Percentiles rank a stretch among this genome's conserved stretches.
These are phyloP conservation scores for Hapalemur alaotrensis DNA, from an alignment of 2,797 vertebrate species.

Conservation along the genomic window DNA sequence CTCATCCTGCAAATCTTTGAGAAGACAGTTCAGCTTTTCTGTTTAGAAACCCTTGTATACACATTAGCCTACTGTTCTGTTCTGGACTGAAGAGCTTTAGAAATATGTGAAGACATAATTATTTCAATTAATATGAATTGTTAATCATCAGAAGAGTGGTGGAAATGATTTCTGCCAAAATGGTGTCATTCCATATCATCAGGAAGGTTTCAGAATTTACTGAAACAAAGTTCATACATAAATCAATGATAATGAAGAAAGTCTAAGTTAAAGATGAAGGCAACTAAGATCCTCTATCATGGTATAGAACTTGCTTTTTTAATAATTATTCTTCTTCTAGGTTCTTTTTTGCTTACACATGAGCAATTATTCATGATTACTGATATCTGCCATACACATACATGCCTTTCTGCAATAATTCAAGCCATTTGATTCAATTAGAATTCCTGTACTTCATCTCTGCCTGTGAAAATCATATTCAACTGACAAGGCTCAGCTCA, in stretches of 20 bases:
- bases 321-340: background rate
- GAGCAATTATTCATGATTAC: background rate
- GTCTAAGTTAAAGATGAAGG: background rate
- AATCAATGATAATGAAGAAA: background rate
- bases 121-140: background rate
- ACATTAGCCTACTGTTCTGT: background rate
- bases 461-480: background rate
- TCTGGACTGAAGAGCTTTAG: background rate
- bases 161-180: background rate
- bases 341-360: background rate
- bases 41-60: background rate
- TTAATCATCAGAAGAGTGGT: background rate
- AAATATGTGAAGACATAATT: background rate
- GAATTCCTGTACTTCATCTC: background rate
- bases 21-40: background rate
- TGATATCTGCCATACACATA: background rate
- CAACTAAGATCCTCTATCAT: background rate
- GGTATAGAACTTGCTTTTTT: background rate
- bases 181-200: background rate
- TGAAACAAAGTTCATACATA: background rate
- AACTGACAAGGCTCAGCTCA: background rate
- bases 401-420: background rate
- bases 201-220: background rate
- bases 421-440: background rate
- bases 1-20: background rate